Percentiles rank a stretch among this genome's conserved stretches.
Conservation (phyloP, 2,113 vertebrate species). For the Mormoops blainvillei region DNA sequence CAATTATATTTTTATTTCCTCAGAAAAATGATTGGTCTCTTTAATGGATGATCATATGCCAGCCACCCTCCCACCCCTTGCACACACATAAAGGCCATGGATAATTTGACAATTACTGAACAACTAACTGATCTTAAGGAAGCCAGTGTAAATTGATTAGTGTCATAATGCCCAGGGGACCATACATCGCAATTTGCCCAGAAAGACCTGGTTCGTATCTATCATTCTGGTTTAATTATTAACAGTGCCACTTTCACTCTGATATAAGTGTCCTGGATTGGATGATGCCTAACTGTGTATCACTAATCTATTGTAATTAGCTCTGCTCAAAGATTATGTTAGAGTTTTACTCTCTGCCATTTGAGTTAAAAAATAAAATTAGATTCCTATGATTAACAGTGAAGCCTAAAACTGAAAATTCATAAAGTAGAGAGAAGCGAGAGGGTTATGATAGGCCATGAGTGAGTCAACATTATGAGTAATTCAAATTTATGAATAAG, state of each 20-base stretch:
- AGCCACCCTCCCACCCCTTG: background rate
- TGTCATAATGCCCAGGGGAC: background rate
- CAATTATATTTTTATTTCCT: slow-evolving; percentile 30
- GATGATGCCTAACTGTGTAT: slow-evolving; percentile 28
- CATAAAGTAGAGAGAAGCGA: slow-evolving; percentile 55
- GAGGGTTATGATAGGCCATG: slow-evolving; percentile 56
- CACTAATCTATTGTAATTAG: slow-evolving; percentile 28
- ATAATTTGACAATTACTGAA: slow-evolving; percentile 8
- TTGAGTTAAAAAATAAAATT: slow-evolving; percentile 53
- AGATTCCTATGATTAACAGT: slow-evolving; percentile 52
- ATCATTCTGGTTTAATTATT: slow-evolving; percentile 16
- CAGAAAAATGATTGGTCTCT: background rate
- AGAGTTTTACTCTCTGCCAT: slow-evolving; percentile 11
- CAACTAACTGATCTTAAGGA: background rate
- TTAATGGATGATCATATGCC: slow-evolving; percentile 21
- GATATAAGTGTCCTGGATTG: background rate
- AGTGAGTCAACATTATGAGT: slow-evolving; percentile 63
- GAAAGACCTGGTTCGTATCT: slow-evolving; percentile 7
- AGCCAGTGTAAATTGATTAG: slow-evolving; percentile 9
- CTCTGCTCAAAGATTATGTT: slow-evolving; percentile 39
- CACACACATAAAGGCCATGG: background rate
- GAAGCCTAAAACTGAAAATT: slow-evolving; percentile 47
- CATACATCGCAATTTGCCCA: background rate
- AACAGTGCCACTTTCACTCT: background rate
- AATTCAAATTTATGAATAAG: slow-evolving; percentile 63